Conservation (phyloP, 1,140 invertebrate species). For the Leucophenga varia region DNA sequence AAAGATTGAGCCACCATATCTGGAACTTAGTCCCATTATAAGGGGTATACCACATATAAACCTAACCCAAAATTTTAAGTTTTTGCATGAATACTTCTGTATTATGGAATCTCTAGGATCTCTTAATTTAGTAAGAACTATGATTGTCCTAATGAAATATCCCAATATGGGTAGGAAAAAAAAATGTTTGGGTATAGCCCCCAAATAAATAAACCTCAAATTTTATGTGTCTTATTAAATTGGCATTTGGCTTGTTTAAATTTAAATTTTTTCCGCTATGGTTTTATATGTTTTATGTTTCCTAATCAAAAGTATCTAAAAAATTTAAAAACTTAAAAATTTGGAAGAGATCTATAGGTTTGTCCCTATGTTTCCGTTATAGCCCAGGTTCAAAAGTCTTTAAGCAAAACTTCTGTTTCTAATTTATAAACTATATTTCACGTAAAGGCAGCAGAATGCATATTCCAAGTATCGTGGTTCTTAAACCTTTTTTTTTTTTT, state of each 20-base stretch:
- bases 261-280: background rate
- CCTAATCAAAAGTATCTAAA: too few relatives aligned
- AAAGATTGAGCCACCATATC: too few relatives aligned
- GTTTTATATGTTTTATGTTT: background rate
- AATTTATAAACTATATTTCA: background rate
- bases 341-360: too few relatives aligned
- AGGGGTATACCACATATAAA: background rate
- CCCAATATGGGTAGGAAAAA: too few relatives aligned
- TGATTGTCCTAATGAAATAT: too few relatives aligned
- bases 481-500: background rate
- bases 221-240: background rate
- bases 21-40: conserved; percentile 6
- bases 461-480: background rate
- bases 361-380: too few relatives aligned
- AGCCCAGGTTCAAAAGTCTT: too few relatives aligned
- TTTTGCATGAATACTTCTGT: too few relatives aligned
- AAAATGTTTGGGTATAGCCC: too few relatives aligned
- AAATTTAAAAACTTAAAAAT: too few relatives aligned
- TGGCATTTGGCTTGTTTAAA: background rate
- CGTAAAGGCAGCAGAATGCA: background rate
- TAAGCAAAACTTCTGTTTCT: background rate
- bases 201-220: too few relatives aligned
- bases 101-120: too few relatives aligned
- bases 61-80: background rate
- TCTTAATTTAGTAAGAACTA: background rate